phyloP scores from a whole-genome alignment of 2,113 vertebrate species.

The Murina feae region DNA sequence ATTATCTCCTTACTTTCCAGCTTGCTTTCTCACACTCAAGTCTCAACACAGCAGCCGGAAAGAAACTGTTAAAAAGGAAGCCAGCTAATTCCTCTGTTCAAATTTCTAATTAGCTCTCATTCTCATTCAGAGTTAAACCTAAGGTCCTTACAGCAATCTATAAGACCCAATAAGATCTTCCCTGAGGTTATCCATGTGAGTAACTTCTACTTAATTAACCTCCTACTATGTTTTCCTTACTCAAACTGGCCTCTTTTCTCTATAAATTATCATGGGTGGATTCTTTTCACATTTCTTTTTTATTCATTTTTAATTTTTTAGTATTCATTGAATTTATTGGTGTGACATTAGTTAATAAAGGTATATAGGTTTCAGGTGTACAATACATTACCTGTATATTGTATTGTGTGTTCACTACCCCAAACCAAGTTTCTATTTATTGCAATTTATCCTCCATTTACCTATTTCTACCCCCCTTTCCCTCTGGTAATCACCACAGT shows the following conservation, averaged over 20 bases:
- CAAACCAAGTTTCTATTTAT: background rate
- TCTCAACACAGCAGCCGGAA: background rate
- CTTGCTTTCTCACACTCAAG: background rate
- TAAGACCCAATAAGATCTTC: background rate
- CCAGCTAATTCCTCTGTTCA: background rate
- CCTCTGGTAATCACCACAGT: background rate
- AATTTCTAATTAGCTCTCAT: background rate
- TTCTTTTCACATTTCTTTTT: background rate
- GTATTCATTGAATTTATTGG: background rate
- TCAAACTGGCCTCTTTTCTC: background rate
- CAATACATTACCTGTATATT: background rate
- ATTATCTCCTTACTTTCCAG: background rate
- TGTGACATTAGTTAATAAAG: background rate
- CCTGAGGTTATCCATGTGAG: background rate
- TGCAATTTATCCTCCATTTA: background rate
- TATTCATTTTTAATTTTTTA: background rate
- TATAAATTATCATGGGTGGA: background rate
- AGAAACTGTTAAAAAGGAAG: background rate
- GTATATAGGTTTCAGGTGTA: background rate
- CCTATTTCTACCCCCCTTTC: background rate
- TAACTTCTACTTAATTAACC: background rate
- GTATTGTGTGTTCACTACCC: background rate
- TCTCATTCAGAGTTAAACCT: background rate
- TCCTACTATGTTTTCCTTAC: background rate
- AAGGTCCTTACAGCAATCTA: background rate